Evolutionary conservation across 2,113 vertebrate genomes (phyloP).

Genomic region (Tragelaphus imberbis): DNA sequence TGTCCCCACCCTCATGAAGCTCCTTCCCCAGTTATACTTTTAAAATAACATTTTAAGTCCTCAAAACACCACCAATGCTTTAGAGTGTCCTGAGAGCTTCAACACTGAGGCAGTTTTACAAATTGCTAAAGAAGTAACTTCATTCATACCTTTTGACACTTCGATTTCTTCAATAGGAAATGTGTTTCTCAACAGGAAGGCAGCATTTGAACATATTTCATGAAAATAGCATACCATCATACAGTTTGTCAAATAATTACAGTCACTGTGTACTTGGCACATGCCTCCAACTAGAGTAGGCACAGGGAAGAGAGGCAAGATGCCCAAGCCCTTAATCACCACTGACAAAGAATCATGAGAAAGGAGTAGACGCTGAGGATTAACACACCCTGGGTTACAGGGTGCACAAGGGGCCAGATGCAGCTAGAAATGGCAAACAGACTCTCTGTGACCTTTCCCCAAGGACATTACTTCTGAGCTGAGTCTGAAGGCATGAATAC

Average conservation of each 20-base stretch:
- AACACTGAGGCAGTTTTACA: not conserved
- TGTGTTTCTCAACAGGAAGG: not conserved
- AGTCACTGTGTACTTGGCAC: not conserved
- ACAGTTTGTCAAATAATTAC: not conserved
- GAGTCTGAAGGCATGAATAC: not conserved
- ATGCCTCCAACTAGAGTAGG: not conserved
- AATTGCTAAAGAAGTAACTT: not conserved
- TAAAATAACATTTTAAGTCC: not conserved
- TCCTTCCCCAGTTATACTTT: not conserved
- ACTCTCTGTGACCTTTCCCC: not conserved
- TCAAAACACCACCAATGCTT: not conserved
- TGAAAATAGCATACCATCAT: not conserved
- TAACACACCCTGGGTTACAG: accelerated
- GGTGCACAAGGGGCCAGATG: not conserved
- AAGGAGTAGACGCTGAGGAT: not conserved
- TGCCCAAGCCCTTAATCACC: not conserved
- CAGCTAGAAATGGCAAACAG: not conserved
- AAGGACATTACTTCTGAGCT: not conserved
- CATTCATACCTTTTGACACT: not conserved
- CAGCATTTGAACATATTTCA: not conserved
- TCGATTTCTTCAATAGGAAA: not conserved
- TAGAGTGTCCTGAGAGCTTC: not conserved
- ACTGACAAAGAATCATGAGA: not conserved
- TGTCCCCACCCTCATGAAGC: not conserved
- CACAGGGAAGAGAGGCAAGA: not conserved